Base-by-base conservation (phyloP, 1,140 invertebrate species). In the Palaemon carinicauda region DNA sequence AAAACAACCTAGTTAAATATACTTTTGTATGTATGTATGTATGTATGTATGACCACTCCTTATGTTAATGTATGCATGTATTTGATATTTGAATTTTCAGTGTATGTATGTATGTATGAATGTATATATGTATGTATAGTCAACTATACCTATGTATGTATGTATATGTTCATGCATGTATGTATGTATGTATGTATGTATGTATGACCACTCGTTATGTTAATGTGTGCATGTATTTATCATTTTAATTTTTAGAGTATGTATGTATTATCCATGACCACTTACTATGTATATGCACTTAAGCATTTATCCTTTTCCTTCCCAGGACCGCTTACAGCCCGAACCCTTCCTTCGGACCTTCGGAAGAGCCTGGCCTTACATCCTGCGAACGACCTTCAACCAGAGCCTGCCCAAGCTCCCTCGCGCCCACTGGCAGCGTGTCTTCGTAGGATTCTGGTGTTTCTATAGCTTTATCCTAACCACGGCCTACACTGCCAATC, bases 401-500 rank as follows among this genome's bases (percentile, higher is more conserved):
- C 41, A 29, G 12, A 82, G 80, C 65, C 21, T 82, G 60, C 80
- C 80, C 3, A 4, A 2, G 4, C 80, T 82, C 3, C 80, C 80
- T 0, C 33, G 41, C 19, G 33, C 80, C 12, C 50, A 73, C 1
- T 41, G 80, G 12, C 80, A 73, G 33, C 60, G 80, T 14, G 41
- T 82, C n/a, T 82, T 73, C 21, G 51, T 82, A 19, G 82, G 71
- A 15, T 52, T 52, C 7, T 83, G 82, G 82, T 65, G 51, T n/a
- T 51, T 83, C 52, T 77, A 74, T 9, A 19, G 71, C 69, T 83
- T 77, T 71, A 83, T 83, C 73, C 52, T 83, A 41, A 77, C 74
- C 73, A 83, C 53, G 19, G 82, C 82, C 73, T 83, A 83, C 82
- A 83, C 71, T 9, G 82, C 82, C 74, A 83, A 83, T 73, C 73